phyloP scores from a whole-genome alignment of 2,888 invertebrate genomes.

The Cryptocephalus moraei region DNA sequence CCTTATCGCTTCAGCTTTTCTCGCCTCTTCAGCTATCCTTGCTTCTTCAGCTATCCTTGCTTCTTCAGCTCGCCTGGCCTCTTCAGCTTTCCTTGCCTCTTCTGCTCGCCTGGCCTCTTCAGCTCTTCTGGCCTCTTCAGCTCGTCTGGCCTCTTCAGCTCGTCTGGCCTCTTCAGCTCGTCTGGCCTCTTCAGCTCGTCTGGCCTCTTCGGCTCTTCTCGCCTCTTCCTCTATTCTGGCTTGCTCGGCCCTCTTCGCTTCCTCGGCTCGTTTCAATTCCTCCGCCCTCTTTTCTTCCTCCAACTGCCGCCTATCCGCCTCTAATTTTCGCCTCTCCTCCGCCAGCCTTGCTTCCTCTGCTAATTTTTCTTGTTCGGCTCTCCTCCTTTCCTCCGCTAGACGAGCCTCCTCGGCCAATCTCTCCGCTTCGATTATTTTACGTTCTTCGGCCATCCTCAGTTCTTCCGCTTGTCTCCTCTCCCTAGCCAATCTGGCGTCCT shows the following conservation, averaged over 20 bases:
- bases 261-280: slow-evolving; percentile 20
- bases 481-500: slow-evolving; percentile 14
- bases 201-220: slow-evolving; percentile 18
- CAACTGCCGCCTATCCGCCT: slow-evolving; percentile 16
- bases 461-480: slow-evolving; percentile 12
- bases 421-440: slow-evolving; percentile 14
- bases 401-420: slow-evolving; percentile 9
- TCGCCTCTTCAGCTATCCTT: slow-evolving; percentile 20
- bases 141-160: slow-evolving; percentile 13
- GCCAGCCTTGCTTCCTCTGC: slow-evolving; percentile 21
- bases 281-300: slow-evolving; percentile 18
- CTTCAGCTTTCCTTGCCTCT: slow-evolving; percentile 23
- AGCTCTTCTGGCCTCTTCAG: slow-evolving; percentile 28
- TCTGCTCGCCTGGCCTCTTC: slow-evolving; percentile 20
- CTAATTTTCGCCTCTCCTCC: slow-evolving; percentile 16
- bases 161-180: slow-evolving; percentile 25
- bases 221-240: slow-evolving; percentile 17
- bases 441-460: slow-evolving; percentile 16
- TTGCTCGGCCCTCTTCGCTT: slow-evolving; percentile 8
- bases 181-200: slow-evolving; percentile 3
- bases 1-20: slow-evolving; percentile 15
- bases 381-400: slow-evolving; percentile 13
- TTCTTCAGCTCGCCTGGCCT: slow-evolving; percentile 17
- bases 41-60: slow-evolving; percentile 17
- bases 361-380: slow-evolving; percentile 16